Evolutionary conservation across 2,113 vertebrate species (phyloP), one percentile per base, ranked within the genome.

Genomic region (Gopherus flavomarginatus): DNA sequence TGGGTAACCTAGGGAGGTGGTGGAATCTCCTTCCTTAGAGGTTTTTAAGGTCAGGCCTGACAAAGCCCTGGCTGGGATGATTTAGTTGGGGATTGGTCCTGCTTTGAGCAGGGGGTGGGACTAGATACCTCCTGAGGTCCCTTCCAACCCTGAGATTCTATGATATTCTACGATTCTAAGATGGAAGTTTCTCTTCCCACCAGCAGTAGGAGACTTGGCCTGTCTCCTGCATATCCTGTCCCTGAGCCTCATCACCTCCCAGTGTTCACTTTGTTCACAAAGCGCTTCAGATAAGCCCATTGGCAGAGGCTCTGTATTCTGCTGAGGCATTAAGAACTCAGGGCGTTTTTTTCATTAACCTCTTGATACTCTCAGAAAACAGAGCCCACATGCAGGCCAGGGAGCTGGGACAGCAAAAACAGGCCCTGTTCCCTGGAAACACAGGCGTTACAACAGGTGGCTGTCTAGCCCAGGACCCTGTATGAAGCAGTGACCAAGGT

Each of bases 161-260:
- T 44, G 44, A 44, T 44, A 44, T 44, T 44, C 44, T 44, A 44
- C 6, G 44, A 44, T 44, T 4, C 96, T 97, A 93, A 97, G 95
- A 98, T 98, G 98, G 97, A 98, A 98, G 98, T 83, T 98, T 98
- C 96, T 97, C 59, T 88, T 49, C n/a, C 89, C 79, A 97, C 98
- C 98, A 98, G 97, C 92, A 93, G 94, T 90, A 95, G 87, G 1
- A 77, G 26, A 82, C 88, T 97, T 97, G 97, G 97, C 98, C 92
- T 19, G 9, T 8, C 1, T 92, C 97, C 95, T 79, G 94, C 44
- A 85, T 93, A 95, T 62, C 88, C 95, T 95, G 94, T 52, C 86
- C 72, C 92, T 44, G 95, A 90, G 97, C 96, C 96, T 97, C 11
- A 35, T 35, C 97, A 97, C 95, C 96, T 97, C 97, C 90, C 96